Conservation (phyloP, 64 coral and sea anemone species). For the Anthopleura sola region DNA sequence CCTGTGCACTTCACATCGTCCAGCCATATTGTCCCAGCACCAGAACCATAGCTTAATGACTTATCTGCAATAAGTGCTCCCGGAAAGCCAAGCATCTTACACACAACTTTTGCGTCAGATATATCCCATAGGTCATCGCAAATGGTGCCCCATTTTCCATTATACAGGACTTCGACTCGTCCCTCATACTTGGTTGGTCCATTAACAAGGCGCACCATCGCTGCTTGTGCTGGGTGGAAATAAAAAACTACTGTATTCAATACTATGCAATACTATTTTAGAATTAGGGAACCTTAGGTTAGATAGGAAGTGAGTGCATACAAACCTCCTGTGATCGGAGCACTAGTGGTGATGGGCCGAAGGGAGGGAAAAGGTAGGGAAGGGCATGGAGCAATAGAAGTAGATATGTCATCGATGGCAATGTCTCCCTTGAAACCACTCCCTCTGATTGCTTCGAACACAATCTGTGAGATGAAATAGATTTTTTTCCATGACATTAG, state of each 20-base stretch:
- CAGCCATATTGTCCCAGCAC: neutral
- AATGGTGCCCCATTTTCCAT: constrained; percentile 14
- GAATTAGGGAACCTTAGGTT: no score
- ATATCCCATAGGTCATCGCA: neutral
- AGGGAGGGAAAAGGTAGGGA: neutral
- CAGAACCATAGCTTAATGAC: neutral
- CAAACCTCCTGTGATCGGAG: neutral
- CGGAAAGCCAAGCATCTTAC: constrained; percentile 10
- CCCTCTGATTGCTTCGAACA: constrained; percentile 37
- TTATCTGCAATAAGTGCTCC: neutral
- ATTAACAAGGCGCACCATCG: neutral
- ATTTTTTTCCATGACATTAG: no score
- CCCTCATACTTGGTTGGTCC: neutral
- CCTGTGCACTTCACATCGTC: constrained; percentile 14
- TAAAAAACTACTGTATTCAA: neutral
- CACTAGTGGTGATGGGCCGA: neutral
- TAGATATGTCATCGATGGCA: constrained; percentile 35
- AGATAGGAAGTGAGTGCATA: neutral
- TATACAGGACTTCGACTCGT: neutral
- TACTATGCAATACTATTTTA: no score
- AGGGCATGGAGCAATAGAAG: neutral
- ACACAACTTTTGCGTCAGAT: constrained; percentile 8
- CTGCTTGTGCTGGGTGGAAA: neutral
- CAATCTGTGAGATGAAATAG: no score
- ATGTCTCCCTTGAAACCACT: constrained; percentile 23